Evolutionary conservation across 2,797 vertebrate species (phyloP), one percentile per base, ranked within the genome.

Genomic region (Molossus alvarezi): DNA sequence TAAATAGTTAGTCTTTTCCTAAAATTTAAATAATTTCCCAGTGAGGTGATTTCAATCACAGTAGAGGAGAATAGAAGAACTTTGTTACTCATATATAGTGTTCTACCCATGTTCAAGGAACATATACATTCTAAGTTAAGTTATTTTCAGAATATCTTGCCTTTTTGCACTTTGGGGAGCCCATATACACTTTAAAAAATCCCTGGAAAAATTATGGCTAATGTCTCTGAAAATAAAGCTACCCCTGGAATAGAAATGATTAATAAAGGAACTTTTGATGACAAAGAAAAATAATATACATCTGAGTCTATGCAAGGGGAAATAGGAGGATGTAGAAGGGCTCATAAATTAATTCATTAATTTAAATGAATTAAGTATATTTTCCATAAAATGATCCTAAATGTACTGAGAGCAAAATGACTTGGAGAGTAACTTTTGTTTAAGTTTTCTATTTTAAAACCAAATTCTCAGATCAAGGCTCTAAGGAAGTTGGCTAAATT

Each of bases 381-480:
- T 84, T 93, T 53, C 48, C 73, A 62, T 33, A 72, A 94, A 83
- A 25, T 91, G 29, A 76, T 53, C 33, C 37, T 86, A 55, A 91
- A 51, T 23, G 13, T 76, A 76, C 51, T 51, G 69, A 87, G 33
- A 91, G 27, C 23, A 90, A 83, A 88, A 84, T 75, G 23, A 80
- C 33, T 88, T 81, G 53, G 41, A 76, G 87, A 86, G 55, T 71
- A 82, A 93, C 58, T 91, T 93, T 95, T 81, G 73, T 93, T 93
- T 88, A 94, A 88, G 20, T 87, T 94, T 95, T 91, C 83, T 94
- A 95, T 85, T 81, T 94, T 80, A 96, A 97, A 95, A 84, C 5
- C 76, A 96, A 73, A 94, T 94, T 92, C 29, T 79, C 96, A 93
- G 85, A 97, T 93, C 91, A 97, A 96, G 62, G 79, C 27, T 96